Conservation (phyloP, 1,140 invertebrate genomes). For the Pseudobourletiella spinata region DNA sequence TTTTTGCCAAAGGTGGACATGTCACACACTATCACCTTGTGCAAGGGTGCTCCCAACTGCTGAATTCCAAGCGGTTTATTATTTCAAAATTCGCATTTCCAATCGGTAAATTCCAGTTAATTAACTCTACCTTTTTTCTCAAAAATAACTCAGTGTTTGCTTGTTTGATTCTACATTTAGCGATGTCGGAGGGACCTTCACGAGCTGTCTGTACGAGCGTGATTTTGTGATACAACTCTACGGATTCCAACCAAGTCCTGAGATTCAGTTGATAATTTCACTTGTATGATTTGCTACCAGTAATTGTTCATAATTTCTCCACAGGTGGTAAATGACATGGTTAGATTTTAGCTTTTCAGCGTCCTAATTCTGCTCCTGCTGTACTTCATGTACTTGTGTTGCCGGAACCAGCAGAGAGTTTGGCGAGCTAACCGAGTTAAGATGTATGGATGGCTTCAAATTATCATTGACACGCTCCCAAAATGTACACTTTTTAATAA, state of each 20-base stretch:
- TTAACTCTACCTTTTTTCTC: too few species aligned
- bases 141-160: too few species aligned
- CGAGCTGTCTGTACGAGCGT: conserved; percentile 18
- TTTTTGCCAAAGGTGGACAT: conserved; percentile 12
- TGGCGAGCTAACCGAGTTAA: conserved; percentile 18
- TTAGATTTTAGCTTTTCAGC: conserved; percentile 12
- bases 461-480: conserved; percentile 18
- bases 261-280: conserved; percentile 23
- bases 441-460: conserved; percentile 17
- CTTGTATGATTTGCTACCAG: conserved; percentile 9
- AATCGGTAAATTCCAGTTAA: conserved; percentile 6
- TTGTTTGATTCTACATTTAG: too few species aligned
- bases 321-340: too few species aligned
- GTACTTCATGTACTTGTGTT: conserved; percentile 13
- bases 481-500: conserved; percentile 10
- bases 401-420: not conserved
- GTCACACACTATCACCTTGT: conserved; percentile 20
- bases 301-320: too few species aligned
- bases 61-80: conserved; percentile 8
- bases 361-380: conserved; percentile 6
- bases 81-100: conserved; percentile 19
- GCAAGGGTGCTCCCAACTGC: conserved; percentile 14
- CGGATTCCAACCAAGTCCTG: conserved; percentile 23
- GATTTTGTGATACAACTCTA: conserved; percentile 25
- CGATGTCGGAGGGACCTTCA: too few species aligned